These are phyloP conservation scores for Entomyzon cyanotis DNA, from an alignment of 2,113 vertebrate species.

Conservation along the genomic window DNA sequence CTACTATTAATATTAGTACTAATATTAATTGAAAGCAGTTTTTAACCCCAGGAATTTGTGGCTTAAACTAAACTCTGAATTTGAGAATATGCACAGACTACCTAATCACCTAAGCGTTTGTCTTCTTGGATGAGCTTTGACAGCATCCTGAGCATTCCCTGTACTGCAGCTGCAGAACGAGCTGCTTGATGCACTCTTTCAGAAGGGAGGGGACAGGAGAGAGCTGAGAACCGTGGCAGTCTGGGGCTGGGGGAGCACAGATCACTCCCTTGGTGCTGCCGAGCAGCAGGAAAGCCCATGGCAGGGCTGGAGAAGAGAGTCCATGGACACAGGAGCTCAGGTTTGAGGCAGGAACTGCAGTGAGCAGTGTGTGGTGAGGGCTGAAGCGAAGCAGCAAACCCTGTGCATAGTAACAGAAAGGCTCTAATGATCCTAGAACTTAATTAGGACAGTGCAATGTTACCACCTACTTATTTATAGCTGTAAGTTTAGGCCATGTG, in stretches of 20 bases:
- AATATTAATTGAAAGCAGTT: neutral
- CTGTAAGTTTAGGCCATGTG: neutral
- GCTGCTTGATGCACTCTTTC: neutral
- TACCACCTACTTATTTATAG: neutral
- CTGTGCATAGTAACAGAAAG: neutral
- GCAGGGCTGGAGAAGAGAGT: neutral
- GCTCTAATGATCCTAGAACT: neutral
- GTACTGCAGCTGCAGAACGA: neutral
- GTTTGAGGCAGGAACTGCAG: neutral
- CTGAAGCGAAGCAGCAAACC: neutral
- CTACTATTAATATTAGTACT: neutral
- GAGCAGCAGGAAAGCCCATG: neutral
- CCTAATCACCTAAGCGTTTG: neutral
- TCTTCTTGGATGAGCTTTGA: neutral
- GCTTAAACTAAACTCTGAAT: conserved; percentile 1
- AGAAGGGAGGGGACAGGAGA: accelerated
- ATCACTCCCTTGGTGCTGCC: neutral
- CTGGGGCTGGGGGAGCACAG: neutral
- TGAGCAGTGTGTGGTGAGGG: accelerated
- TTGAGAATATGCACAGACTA: neutral
- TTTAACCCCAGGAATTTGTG: conserved; percentile 1
- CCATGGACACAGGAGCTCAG: neutral
- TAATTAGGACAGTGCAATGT: neutral
- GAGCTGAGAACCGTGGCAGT: neutral
- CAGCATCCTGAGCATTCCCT: neutral